Base-by-base conservation (phyloP, 2,113 vertebrate genomes). In the Labeo catla region DNA sequence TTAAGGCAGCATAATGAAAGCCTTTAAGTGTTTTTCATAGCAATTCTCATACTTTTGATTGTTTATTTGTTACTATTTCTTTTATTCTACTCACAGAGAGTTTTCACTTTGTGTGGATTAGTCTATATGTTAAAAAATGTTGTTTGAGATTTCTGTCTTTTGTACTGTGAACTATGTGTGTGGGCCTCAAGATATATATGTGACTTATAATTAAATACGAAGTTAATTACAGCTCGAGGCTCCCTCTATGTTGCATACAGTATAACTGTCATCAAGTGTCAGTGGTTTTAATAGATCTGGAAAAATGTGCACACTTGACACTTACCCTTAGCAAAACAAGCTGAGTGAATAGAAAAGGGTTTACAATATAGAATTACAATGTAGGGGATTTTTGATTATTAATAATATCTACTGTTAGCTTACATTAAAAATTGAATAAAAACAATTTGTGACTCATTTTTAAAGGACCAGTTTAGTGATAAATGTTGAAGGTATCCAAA, bases 101-200 rank as follows among this genome's bases (percentile, higher is more conserved):
- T 6, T 47, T 47, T 74, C 19, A 49, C 10, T 49, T 49, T 50
- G 21, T 76, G n/a, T 50, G 2, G n/a, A 50, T 21, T 3, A 59
- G 57, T 59, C 19, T 61, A 15, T 52, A 19, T 70, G 34, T 39
- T 28, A 23, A 73, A 73, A 49, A 5, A 4, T 76, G 49, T 76
- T 11, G 11, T 72, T 12, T 15, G 8, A 28, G 13, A 52, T 52
- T 34, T 54, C 23, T 36, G 13, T 23, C 13, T 36, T 34, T 50
- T 77, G 7, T 77, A 19, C 76, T 77, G 76, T 77, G 76, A 77
- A 77, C 76, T 54, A 34, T 76, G 76, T 77, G 76, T 77, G 76
- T 77, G 76, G 49, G 50, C 50, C 28, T 54, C 28, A 77, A 34
- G 13, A 36, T 77, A 34, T 77, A 34, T 50, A 50, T 45, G 10